Conservation (phyloP, 1,140 invertebrate species). For the Asbolus verrucosus region DNA sequence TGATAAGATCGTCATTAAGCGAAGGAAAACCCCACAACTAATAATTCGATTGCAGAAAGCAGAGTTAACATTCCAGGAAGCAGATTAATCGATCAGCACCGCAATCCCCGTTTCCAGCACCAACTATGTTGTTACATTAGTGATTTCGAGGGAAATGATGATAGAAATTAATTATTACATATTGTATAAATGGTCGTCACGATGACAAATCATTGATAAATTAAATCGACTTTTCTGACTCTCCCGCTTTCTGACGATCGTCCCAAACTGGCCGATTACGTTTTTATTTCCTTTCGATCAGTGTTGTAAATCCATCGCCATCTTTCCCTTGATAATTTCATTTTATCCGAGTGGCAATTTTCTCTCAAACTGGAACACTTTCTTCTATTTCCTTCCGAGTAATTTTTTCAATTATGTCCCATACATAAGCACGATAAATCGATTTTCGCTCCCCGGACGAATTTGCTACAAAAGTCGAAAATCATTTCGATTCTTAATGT, state of each 20-base stretch:
- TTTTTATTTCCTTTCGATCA: conserved; percentile 31
- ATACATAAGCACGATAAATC: conserved; percentile 37
- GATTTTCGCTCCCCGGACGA: conserved; percentile 24
- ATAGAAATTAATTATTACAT: conserved; percentile 24
- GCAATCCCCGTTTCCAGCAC: background rate
- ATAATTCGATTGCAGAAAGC: background rate
- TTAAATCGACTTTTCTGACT: conserved; percentile 19
- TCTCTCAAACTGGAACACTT: conserved; percentile 37
- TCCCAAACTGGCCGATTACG: conserved; percentile 29
- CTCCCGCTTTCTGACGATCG: background rate
- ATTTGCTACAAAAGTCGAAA: conserved; percentile 16
- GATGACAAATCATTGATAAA: conserved; percentile 16
- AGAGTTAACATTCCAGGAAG: background rate
- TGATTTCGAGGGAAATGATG: conserved; percentile 1
- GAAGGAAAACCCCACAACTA: background rate
- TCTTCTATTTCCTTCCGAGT: conserved; percentile 36
- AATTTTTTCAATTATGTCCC: conserved; percentile 38
- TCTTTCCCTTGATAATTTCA: conserved; percentile 39
- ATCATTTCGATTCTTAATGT: too few relatives aligned
- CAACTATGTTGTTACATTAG: conserved; percentile 1
- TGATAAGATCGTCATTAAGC: too few relatives aligned
- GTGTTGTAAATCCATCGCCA: conserved; percentile 35
- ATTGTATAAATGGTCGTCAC: conserved; percentile 23
- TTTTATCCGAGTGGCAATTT: conserved; percentile 39
- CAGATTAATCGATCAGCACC: background rate